Evolutionary conservation across 2,888 invertebrate species (phyloP).

Genomic region (Melieria omissa): DNA sequence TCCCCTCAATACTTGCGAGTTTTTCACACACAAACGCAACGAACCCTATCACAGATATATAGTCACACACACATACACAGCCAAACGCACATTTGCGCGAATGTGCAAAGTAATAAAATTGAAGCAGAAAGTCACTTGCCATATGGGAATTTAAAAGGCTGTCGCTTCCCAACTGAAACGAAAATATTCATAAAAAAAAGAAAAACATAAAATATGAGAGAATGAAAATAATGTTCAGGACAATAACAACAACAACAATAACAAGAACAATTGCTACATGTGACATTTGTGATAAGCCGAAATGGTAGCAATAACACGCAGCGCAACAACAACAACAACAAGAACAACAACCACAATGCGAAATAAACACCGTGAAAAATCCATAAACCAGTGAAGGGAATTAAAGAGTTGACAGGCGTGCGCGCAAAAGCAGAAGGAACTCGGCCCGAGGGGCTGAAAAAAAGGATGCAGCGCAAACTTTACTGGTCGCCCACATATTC

Average conservation of each 20-base stretch:
- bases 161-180: not conserved
- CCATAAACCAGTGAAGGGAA: not conserved
- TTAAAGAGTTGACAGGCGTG: constrained; percentile 17
- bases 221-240: constrained; percentile 47
- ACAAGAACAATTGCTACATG: constrained; percentile 19
- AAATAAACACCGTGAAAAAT: not conserved
- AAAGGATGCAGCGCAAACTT: too few relatives aligned
- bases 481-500: too few relatives aligned
- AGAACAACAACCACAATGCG: not conserved
- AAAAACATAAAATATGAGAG: constrained; percentile 46
- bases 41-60: too few relatives aligned
- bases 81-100: constrained; percentile 1
- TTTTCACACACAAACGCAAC: too few relatives aligned
- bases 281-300: constrained; percentile 14
- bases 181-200: constrained; percentile 49
- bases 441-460: not conserved
- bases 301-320: not conserved
- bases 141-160: constrained; percentile 33
- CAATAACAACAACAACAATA: constrained; percentile 20
- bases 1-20: constrained; percentile 20
- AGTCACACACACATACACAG: constrained; percentile 16
- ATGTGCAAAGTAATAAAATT: not conserved
- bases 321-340: not conserved
- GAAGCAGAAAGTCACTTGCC: constrained; percentile 11
- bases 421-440: not conserved